Evolutionary conservation across 2,113 vertebrate species (phyloP).

Genomic region (Baryphthengus martii): DNA sequence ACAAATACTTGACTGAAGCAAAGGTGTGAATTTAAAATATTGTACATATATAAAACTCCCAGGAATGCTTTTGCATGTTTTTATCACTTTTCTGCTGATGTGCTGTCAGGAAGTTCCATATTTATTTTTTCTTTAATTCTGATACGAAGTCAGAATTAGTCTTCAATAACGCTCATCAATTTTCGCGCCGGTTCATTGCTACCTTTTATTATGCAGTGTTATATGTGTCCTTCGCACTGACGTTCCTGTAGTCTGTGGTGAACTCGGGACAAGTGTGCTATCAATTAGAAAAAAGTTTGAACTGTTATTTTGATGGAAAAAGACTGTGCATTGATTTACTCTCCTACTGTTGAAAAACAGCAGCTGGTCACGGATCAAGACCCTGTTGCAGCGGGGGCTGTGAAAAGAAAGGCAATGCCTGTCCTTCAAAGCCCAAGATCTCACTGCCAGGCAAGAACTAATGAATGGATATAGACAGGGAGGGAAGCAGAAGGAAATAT

Average conservation of each 20-base stretch:
- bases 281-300: not conserved
- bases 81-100: not conserved
- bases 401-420: not conserved
- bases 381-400: not conserved
- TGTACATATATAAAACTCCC: not conserved
- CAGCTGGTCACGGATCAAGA: not conserved
- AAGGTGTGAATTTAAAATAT: not conserved
- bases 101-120: not conserved
- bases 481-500: constrained; percentile 3
- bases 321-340: not conserved
- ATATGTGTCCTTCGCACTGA: not conserved
- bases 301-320: not conserved
- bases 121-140: not conserved
- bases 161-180: not conserved
- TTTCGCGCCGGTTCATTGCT: not conserved
- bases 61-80: not conserved
- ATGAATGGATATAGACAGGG: not conserved
- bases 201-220: not conserved
- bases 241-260: not conserved
- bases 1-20: not conserved
- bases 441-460: not conserved
- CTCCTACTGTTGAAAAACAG: not conserved
- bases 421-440: not conserved
- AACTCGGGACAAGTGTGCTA: not conserved
- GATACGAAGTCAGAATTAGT: not conserved